A percentile compares a stretch with the other conserved stretches of the same genome.
Evolutionary conservation across 2,113 vertebrate genomes (phyloP).

Genomic region (Xyliphius kryptos): DNA sequence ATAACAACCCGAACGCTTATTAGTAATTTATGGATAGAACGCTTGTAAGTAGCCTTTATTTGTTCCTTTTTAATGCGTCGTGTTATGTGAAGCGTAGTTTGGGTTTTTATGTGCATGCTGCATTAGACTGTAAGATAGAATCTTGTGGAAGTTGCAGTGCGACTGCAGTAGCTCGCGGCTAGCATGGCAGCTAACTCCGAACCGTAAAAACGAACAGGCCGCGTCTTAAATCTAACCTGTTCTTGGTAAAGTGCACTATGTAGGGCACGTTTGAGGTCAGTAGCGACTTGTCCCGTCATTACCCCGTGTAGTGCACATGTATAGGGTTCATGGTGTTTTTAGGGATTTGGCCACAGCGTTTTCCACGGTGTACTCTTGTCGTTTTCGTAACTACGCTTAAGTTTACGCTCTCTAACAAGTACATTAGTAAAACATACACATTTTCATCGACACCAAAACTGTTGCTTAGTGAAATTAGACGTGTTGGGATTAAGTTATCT

Average conservation of each 20-base stretch:
- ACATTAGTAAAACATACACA: too few relatives aligned
- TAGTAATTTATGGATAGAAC: conserved; percentile 31
- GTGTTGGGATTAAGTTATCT: too few relatives aligned
- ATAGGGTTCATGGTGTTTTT: neutral
- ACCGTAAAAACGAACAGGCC: neutral
- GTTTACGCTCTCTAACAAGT: too few relatives aligned
- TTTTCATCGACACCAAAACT: too few relatives aligned
- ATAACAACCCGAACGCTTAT: conserved; percentile 51
- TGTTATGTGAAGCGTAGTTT: too few relatives aligned
- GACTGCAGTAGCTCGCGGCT: too few relatives aligned
- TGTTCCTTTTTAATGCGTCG: too few relatives aligned
- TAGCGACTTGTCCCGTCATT: too few relatives aligned
- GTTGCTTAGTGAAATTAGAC: too few relatives aligned
- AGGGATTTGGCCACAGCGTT: neutral
- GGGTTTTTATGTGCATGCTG: too few relatives aligned
- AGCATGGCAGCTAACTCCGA: neutral
- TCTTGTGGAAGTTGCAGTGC: neutral
- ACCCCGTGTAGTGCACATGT: neutral
- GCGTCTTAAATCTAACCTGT: neutral
- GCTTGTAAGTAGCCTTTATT: conserved; percentile 30
- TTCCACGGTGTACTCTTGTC: neutral
- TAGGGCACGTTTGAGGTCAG: neutral
- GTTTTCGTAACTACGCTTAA: too few relatives aligned
- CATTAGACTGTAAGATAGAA: neutral
- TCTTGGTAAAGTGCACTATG: neutral